Evolutionary conservation across 64 coral and sea anemone species (phyloP).

Genomic region (Platygyra sinensis): DNA sequence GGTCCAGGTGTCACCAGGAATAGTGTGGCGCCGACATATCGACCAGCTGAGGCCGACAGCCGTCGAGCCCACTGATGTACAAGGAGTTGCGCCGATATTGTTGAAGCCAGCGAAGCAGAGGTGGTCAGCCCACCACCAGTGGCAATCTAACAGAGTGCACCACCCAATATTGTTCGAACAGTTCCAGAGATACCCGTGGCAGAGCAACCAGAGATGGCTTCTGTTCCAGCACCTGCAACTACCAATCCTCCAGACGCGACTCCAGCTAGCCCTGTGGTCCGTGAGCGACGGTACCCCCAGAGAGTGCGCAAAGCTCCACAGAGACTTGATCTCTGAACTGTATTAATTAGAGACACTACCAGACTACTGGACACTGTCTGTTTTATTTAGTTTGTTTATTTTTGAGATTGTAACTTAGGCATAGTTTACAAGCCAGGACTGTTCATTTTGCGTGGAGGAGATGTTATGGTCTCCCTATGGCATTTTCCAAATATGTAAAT

Average conservation of each 20-base stretch:
- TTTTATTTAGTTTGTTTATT: background rate
- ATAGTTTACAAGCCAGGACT: background rate
- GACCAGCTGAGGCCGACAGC: slow-evolving; percentile 60
- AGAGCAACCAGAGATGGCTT: slow-evolving; percentile 1
- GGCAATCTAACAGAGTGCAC: slow-evolving; percentile 20
- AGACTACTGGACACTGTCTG: background rate
- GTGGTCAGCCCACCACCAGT: background rate
- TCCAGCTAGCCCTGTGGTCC: background rate
- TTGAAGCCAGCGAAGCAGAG: background rate
- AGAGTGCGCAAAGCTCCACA: slow-evolving; percentile 16
- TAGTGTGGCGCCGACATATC: slow-evolving; percentile 56
- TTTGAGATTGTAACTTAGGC: background rate
- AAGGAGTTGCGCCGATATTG: background rate
- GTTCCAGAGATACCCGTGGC: slow-evolving; percentile 24
- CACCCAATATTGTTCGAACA: background rate
- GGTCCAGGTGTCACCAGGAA: slow-evolving; percentile 46
- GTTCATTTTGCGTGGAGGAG: slow-evolving; percentile 27
- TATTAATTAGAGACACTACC: background rate
- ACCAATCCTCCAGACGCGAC: slow-evolving; percentile 7
- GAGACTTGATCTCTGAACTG: slow-evolving; percentile 46
- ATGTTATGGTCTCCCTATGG: slow-evolving; percentile 33
- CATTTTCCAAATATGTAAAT: background rate
- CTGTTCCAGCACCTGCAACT: slow-evolving; percentile 27
- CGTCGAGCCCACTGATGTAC: background rate
- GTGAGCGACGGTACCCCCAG: slow-evolving; percentile 43